These are phyloP conservation scores for Pelusios castaneus DNA, from an alignment of 2,113 vertebrate species.

Conservation along the genomic window DNA sequence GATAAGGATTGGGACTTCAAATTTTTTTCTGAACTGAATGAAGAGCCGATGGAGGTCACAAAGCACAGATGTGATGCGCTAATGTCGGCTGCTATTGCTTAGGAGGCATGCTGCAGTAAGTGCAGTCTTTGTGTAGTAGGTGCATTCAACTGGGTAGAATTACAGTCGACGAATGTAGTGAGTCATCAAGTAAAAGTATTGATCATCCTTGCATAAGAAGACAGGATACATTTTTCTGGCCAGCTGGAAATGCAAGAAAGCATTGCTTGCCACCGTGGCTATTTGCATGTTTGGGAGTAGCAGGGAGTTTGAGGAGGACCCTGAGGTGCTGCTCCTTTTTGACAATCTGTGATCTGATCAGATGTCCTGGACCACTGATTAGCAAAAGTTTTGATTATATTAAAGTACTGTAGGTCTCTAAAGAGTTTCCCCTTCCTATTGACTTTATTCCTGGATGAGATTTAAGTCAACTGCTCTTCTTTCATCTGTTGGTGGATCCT, in stretches of 20 bases:
- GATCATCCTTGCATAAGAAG: not conserved
- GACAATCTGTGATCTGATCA: not conserved
- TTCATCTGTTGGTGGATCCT: not conserved
- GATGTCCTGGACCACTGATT: not conserved
- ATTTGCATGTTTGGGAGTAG: not conserved
- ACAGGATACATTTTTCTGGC: not conserved
- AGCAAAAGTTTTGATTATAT: not conserved
- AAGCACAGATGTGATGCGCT: not conserved
- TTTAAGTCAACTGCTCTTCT: not conserved
- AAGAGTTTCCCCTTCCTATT: not conserved
- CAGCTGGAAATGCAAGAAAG: not conserved
- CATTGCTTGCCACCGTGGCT: not conserved
- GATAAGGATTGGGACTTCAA: not conserved
- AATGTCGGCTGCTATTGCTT: not conserved
- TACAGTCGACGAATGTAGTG: not conserved
- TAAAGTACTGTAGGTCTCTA: not conserved
- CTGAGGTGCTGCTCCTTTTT: not conserved
- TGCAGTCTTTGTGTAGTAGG: not conserved
- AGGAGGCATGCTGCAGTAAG: not conserved
- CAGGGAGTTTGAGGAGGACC: not conserved
- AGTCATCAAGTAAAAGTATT: not conserved
- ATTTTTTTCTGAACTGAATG: not conserved
- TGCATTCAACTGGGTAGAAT: not conserved
- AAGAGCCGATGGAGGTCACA: not conserved
- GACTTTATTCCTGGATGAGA: not conserved